Conservation (phyloP, 2,888 invertebrate genomes). For the Orchesellides sinensis region DNA sequence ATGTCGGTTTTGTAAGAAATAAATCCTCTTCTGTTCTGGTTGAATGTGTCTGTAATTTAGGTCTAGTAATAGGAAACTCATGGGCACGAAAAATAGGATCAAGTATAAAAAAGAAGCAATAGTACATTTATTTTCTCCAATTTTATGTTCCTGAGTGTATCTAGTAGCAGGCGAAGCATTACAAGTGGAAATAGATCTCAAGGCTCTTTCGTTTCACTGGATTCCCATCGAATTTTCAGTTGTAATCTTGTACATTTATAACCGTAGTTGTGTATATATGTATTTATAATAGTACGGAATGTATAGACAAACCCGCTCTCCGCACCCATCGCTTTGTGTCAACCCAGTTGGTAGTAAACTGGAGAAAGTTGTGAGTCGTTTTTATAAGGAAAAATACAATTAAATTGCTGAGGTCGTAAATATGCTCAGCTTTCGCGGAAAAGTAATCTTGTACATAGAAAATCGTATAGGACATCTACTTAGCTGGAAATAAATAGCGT, state of each 20-base stretch:
- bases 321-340: conserved; percentile 13
- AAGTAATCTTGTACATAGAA: no score
- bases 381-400: conserved; percentile 33
- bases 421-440: no score
- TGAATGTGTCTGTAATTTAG: conserved; percentile 75
- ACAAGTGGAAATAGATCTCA: conserved; percentile 54
- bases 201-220: conserved; percentile 61
- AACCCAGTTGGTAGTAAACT: conserved; percentile 16
- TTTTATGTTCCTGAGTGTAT: conserved; percentile 34
- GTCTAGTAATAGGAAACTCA: conserved; percentile 72
- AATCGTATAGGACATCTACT: no score
- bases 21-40: conserved; percentile 73
- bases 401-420: conserved; percentile 47
- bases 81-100: conserved; percentile 74
- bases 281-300: conserved; percentile 32
- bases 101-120: no score
- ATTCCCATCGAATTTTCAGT: conserved; percentile 47
- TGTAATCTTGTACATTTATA: conserved; percentile 37
- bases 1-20: conserved; percentile 52
- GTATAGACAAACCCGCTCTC: conserved; percentile 24
- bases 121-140: conserved; percentile 29
- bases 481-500: no score
- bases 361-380: conserved; percentile 35
- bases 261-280: no score
- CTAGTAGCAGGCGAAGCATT: conserved; percentile 50